phyloP scores from a whole-genome alignment of 2,888 invertebrate species.

The Gymnocheta viridis region DNA sequence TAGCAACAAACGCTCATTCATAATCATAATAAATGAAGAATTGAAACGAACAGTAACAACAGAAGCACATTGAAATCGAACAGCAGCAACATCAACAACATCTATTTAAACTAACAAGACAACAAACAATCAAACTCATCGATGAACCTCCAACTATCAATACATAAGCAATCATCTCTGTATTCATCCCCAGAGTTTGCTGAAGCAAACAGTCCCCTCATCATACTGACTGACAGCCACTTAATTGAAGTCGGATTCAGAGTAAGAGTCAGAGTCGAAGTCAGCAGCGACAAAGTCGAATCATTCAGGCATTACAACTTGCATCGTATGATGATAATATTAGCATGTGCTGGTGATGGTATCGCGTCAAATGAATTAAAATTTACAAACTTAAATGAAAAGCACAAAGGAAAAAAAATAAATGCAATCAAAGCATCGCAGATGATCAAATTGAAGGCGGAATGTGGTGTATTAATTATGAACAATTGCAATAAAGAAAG shows the following conservation, averaged over 20 bases:
- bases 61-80: conserved; percentile 22
- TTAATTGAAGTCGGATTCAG: conserved; percentile 50
- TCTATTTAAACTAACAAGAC: conserved; percentile 56
- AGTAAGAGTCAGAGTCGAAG: conserved; percentile 44
- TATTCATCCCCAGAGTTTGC: conserved; percentile 20
- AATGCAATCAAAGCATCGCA: conserved; percentile 40
- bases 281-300: conserved; percentile 36
- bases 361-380: conserved; percentile 37
- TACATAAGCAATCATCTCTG: conserved; percentile 25
- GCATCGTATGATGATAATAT: not conserved
- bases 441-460: conserved; percentile 52
- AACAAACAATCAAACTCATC: conserved; percentile 61
- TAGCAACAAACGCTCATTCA: conserved; percentile 65
- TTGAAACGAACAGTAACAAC: conserved; percentile 40
- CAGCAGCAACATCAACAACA: conserved; percentile 35
- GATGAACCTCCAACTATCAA: conserved; percentile 42
- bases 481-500: conserved; percentile 22
- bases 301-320: conserved; percentile 39
- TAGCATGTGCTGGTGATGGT: conserved; percentile 31
- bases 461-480: conserved; percentile 56
- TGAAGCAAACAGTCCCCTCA: not conserved
- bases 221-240: conserved; percentile 4
- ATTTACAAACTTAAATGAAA: conserved; percentile 12
- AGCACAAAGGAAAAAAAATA: not conserved
- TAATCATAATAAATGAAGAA: conserved; percentile 66